Evolutionary conservation across 2,113 vertebrate species (phyloP).

Genomic region (Xenopus laevis): DNA sequence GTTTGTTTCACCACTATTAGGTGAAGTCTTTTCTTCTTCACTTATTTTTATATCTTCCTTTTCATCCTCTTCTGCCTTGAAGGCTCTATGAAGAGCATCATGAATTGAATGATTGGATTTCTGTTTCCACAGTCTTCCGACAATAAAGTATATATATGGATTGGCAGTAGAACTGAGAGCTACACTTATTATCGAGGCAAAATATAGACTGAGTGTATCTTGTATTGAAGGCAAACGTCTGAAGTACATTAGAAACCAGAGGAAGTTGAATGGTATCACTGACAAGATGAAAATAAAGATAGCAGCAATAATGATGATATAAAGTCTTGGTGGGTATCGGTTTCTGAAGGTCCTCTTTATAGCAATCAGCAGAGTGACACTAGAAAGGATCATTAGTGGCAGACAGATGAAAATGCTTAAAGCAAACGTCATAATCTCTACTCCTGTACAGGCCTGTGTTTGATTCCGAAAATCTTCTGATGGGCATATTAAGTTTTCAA

Average conservation of each 20-base stretch:
- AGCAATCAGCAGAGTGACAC: constrained; percentile 21
- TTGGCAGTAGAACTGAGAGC: constrained; percentile 45
- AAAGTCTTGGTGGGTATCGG: neutral
- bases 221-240: neutral
- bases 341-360: constrained; percentile 27
- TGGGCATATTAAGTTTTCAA: constrained; percentile 51
- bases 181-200: constrained; percentile 31
- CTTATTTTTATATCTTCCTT: neutral
- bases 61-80: constrained; percentile 22
- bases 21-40: too few relatives aligned
- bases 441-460: neutral
- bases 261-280: constrained; percentile 13
- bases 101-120: neutral
- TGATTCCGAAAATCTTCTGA: neutral
- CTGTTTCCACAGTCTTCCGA: constrained; percentile 17
- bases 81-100: constrained; percentile 47
- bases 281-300: constrained; percentile 46
- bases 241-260: constrained; percentile 37
- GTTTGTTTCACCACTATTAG: too few relatives aligned
- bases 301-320: constrained; percentile 26
- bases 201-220: neutral
- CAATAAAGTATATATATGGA: constrained; percentile 36
- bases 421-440: constrained; percentile 32
- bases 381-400: constrained; percentile 45
- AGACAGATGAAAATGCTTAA: constrained; percentile 46